phyloP scores from a whole-genome alignment of 2,113 vertebrate genomes.

The Pristiophorus japonicus region DNA sequence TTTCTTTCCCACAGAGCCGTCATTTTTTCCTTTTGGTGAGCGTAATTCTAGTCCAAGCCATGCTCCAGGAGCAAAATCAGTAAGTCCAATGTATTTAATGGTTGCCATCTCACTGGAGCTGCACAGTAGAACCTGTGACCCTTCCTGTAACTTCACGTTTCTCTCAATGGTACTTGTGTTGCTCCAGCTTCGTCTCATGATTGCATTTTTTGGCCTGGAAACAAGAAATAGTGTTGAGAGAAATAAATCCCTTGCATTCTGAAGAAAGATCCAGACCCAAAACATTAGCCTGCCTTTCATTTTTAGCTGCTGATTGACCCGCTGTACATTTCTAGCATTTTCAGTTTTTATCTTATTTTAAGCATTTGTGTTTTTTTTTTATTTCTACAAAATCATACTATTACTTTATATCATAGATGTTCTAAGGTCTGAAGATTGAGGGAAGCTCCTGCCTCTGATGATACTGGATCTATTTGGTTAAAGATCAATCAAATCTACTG shows the following conservation, averaged over 20 bases:
- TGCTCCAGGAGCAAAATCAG: conserved; percentile 77
- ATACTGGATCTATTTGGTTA: background rate
- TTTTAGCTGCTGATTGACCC: too few relatives aligned
- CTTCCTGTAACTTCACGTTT: conserved; percentile 66
- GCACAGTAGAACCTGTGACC: conserved; percentile 83
- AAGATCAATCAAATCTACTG: background rate
- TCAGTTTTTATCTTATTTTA: background rate
- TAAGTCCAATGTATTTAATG: conserved; percentile 79
- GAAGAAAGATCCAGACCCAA: background rate
- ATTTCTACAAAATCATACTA: background rate
- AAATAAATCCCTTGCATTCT: background rate
- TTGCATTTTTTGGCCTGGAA: conserved; percentile 60
- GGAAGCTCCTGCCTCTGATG: background rate
- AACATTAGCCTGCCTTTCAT: background rate
- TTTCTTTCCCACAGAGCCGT: conserved; percentile 73
- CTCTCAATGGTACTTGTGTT: conserved; percentile 47
- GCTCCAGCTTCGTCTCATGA: conserved; percentile 73
- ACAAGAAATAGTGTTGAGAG: conserved; percentile 10
- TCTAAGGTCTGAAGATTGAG: background rate
- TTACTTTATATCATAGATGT: background rate
- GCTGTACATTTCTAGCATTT: background rate
- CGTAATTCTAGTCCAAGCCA: conserved; percentile 93
- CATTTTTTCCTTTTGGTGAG: conserved; percentile 78
- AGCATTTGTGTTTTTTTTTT: background rate
- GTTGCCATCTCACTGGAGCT: conserved; percentile 86